Evolutionary conservation across 2,888 invertebrate genomes (phyloP).

Genomic region (Limnephilus marmoratus): DNA sequence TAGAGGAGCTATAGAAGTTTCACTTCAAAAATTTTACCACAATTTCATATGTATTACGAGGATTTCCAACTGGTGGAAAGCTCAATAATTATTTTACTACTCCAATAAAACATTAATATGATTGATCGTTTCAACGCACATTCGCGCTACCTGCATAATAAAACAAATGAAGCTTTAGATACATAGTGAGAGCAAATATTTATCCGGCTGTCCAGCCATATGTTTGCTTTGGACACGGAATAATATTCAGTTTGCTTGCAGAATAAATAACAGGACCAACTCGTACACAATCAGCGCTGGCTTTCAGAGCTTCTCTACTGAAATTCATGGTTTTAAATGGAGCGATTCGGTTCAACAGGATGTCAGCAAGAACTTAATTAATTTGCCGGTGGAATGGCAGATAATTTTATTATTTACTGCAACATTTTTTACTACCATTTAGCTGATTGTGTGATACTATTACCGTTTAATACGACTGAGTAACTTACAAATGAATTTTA

Average conservation of each 20-base stretch:
- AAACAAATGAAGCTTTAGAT: not conserved
- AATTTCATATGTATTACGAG: too few relatives aligned
- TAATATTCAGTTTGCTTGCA: constrained; percentile 28
- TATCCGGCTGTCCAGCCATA: constrained; percentile 5
- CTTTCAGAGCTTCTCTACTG: not conserved
- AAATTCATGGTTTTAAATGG: not conserved
- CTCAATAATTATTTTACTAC: not conserved
- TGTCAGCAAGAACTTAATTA: not conserved
- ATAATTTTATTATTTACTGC: not conserved
- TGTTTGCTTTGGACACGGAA: not conserved
- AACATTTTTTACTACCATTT: too few relatives aligned
- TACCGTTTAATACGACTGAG: not conserved
- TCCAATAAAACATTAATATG: not conserved
- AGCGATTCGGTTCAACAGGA: not conserved
- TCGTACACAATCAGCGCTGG: constrained; percentile 1
- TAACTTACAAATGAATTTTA: not conserved
- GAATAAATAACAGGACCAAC: constrained; percentile 17
- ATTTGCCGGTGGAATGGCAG: not conserved
- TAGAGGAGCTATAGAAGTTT: too few relatives aligned
- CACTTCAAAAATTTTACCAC: too few relatives aligned
- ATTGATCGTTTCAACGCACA: not conserved
- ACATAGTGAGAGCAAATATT: constrained; percentile 3
- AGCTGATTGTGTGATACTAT: not conserved
- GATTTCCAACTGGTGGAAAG: too few relatives aligned
- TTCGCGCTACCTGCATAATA: not conserved